These are phyloP conservation scores for Sapayoa aenigma DNA, from an alignment of 2,113 vertebrate genomes.

Conservation along the genomic window DNA sequence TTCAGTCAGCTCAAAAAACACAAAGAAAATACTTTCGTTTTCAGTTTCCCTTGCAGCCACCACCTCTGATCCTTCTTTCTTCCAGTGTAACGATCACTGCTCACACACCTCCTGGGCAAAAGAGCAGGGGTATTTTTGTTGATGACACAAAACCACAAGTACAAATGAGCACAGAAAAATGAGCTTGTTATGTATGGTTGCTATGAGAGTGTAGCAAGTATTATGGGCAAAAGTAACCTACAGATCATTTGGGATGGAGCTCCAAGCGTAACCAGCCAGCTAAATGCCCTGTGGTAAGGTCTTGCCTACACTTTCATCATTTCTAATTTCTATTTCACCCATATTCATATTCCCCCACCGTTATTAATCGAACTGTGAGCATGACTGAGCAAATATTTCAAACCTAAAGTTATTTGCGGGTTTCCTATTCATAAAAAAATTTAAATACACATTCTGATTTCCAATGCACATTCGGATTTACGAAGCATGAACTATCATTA, in stretches of 20 bases:
- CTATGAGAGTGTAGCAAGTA: neutral
- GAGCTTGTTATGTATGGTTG: neutral
- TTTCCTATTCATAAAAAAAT: neutral
- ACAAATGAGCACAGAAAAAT: neutral
- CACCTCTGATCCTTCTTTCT: neutral
- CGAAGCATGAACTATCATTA: neutral
- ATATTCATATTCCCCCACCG: neutral
- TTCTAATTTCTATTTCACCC: neutral
- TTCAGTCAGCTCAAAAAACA: neutral
- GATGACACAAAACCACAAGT: neutral
- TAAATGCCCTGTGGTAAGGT: neutral
- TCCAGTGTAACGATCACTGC: neutral
- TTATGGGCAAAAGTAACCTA: neutral
- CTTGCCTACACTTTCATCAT: neutral
- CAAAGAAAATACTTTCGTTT: neutral
- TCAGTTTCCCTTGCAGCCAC: neutral
- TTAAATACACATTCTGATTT: neutral
- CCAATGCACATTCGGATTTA: neutral
- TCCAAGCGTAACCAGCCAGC: neutral
- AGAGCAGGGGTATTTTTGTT: neutral
- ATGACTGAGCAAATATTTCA: neutral
- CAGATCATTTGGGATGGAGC: neutral
- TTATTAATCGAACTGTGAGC: conserved; percentile 12
- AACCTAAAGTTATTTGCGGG: neutral
- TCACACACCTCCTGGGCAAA: neutral